These are phyloP conservation scores for Cephalopachus bancanus DNA, from an alignment of 2,797 vertebrate species.

Conservation along the genomic window DNA sequence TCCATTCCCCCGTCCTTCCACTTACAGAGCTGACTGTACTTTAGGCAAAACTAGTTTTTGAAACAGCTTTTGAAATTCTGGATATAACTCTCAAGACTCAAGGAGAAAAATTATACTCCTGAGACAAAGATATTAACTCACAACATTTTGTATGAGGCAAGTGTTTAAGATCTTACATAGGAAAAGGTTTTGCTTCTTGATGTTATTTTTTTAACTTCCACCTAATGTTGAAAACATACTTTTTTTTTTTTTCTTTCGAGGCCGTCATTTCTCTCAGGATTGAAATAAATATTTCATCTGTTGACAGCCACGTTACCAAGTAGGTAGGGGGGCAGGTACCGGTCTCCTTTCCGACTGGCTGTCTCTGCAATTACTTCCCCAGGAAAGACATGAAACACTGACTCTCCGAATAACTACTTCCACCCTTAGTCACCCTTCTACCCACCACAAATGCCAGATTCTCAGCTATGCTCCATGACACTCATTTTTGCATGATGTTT, in stretches of 20 bases:
- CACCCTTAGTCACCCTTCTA: neutral
- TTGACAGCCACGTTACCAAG: neutral
- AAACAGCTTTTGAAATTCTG: constrained; percentile 50
- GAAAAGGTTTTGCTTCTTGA: neutral
- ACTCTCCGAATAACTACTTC: rapidly evolving
- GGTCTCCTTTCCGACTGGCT: neutral
- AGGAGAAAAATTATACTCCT: constrained; percentile 19
- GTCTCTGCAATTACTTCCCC: neutral
- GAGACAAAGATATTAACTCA: constrained; percentile 51
- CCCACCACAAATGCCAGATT: rapidly evolving
- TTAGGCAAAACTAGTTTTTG: neutral
- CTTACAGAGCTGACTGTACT: neutral
- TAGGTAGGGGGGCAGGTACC: neutral
- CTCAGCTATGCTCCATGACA: neutral
- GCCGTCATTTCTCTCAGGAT: neutral
- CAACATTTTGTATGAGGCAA: constrained; percentile 11
- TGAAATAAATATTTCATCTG: neutral
- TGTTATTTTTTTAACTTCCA: neutral
- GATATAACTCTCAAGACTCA: constrained; percentile 6
- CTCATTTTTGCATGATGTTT: neutral
- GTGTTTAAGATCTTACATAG: neutral
- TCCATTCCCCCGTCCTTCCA: neutral
- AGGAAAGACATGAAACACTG: neutral
- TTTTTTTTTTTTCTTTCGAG: neutral
- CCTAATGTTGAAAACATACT: neutral